Percentiles rank a stretch among this genome's conserved stretches.
Conservation (phyloP, 2,888 invertebrate species). For the Thereva unica region DNA sequence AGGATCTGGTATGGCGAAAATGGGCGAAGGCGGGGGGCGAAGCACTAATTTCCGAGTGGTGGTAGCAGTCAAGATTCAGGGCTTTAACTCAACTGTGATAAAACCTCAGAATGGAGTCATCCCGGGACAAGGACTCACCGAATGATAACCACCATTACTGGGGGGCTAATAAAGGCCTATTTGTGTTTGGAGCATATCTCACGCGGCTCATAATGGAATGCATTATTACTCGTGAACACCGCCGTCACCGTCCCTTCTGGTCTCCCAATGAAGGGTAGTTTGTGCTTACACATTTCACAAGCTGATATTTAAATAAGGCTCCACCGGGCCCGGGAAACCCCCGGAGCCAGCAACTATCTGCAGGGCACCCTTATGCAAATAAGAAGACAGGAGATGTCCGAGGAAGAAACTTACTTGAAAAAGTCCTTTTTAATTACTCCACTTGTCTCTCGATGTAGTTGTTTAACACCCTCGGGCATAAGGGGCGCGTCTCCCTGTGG, state of each 20-base stretch:
- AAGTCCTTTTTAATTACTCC: constrained; percentile 39
- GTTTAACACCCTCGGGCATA: constrained; percentile 29
- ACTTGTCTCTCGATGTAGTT: constrained; percentile 34
- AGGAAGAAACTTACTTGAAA: constrained; percentile 26
- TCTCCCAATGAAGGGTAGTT: too few species aligned
- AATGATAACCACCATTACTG: constrained; percentile 32
- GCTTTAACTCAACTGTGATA: too few species aligned
- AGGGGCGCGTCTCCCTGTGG: constrained; percentile 2
- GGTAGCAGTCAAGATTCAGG: neutral
- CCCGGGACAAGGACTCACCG: neutral
- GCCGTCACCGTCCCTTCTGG: neutral
- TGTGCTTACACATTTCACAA: neutral
- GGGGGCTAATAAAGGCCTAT: constrained; percentile 28
- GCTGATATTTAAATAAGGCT: constrained; percentile 33
- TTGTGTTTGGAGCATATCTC: constrained; percentile 24
- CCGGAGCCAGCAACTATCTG: constrained; percentile 4
- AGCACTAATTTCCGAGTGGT: constrained; percentile 15
- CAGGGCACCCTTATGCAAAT: constrained; percentile 35
- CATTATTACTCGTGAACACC: constrained; percentile 19
- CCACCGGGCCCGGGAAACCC: constrained; percentile 8
- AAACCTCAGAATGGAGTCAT: too few species aligned
- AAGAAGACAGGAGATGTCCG: constrained; percentile 30
- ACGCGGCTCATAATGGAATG: constrained; percentile 29
- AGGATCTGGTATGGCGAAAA: constrained; percentile 33
- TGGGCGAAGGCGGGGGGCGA: constrained; percentile 22